Base-by-base conservation (phyloP, 2,888 invertebrate species). In the Gasteruption jaculator region DNA sequence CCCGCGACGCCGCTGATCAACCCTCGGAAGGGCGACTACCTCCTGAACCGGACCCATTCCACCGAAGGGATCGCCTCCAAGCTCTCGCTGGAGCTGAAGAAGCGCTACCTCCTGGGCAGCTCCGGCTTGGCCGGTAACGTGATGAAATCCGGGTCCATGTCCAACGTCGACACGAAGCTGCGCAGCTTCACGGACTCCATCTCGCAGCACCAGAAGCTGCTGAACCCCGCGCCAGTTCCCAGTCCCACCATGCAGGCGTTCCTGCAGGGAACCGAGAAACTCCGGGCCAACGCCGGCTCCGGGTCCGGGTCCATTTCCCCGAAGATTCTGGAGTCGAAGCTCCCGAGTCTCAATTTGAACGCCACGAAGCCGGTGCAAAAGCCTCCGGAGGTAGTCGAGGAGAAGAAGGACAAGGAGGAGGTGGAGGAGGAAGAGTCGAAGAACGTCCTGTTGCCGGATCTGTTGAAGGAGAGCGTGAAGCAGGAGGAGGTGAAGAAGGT, bases 61-160 rank as follows among this genome's bases (percentile, higher is more conserved):
- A 90, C 90, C 1, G 89, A 89, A 59, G 90, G 90, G 14, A 83
- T 91, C 41, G 91, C 91, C 8, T 87, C 90, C 11, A 90, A 90
- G 70, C 82, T 88, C 41, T 90, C 91, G 12, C 73, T 91, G 37
- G 91, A 91, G 72, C 76, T 91, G 30, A 91, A 91, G 64, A 85
- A 90, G 60, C 82, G 83, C 46, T 92, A 91, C 71, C 73, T 91
- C 12, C 74, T 91, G 8, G 90, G 90, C 1, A 85, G 84, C 50
- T 75, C 79, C 1, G 80, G 76, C 4, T 68, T 76, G 32, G 77
- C 81, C 0, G 83, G 84, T 22, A 78, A 82, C 16, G 86, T 90
- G 16, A 79, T 86, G 53, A 87, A 88, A 62, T 89, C 89, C 0
- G 88, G 86, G 38, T 88, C 88, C 40, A 84, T 89, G 5, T 86